These are phyloP conservation scores for Pseudomyrmex gracilis DNA, from an alignment of 1,140 invertebrate species.

Conservation along the genomic window DNA sequence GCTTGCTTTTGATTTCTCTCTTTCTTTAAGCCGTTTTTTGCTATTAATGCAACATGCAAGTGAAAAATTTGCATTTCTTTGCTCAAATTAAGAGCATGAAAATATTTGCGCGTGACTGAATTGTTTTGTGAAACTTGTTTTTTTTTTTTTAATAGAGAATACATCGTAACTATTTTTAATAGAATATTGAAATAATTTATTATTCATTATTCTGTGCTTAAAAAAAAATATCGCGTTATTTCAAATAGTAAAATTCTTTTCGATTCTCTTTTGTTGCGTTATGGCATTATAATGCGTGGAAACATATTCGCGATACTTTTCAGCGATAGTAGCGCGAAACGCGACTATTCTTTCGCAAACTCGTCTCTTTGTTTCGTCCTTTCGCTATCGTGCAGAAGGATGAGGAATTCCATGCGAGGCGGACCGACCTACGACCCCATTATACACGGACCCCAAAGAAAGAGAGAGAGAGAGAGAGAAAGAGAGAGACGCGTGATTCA, in stretches of 20 bases:
- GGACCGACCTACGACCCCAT: conserved; percentile 75
- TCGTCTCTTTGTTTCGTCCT: conserved; percentile 61
- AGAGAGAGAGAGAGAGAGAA: too few species aligned
- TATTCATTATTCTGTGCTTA: too few species aligned
- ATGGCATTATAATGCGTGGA: neutral
- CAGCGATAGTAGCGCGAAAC: conserved; percentile 5
- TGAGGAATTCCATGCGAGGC: conserved; percentile 74
- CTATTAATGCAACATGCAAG: conserved; percentile 22
- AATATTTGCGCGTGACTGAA: neutral
- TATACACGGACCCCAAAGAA: conserved; percentile 74
- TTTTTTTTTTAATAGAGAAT: too few species aligned
- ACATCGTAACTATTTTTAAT: too few species aligned
- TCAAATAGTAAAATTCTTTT: too few species aligned
- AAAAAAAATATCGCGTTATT: too few species aligned
- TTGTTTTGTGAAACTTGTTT: neutral
- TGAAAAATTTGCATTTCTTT: neutral
- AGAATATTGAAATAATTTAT: too few species aligned
- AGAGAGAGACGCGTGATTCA: conserved; percentile 75
- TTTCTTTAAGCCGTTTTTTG: neutral
- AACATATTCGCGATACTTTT: conserved; percentile 22
- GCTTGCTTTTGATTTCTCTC: conserved; percentile 17
- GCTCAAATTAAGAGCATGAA: neutral
- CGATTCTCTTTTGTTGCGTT: neutral
- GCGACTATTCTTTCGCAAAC: conserved; percentile 35
- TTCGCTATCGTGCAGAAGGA: conserved; percentile 61